Evolutionary conservation across 2,113 vertebrate species (phyloP), one percentile per base, ranked within the genome.

Genomic region (Myocastor coypus): DNA sequence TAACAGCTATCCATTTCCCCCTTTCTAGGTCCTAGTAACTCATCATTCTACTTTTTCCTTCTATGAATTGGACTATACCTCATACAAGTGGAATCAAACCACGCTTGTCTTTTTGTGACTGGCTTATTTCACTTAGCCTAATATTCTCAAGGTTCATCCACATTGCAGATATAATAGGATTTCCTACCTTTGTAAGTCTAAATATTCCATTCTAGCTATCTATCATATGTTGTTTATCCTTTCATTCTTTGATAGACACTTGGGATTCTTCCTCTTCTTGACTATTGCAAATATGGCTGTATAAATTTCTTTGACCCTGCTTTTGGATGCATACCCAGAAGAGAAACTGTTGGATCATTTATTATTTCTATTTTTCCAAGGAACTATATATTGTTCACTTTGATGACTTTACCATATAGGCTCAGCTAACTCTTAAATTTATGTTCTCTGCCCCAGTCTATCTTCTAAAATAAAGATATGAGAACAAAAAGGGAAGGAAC

Each of bases 401-500:
- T 57, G 28, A 28, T 81, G 71, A 81, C 34, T 94, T 94, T 73
- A 95, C 32, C 7, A 73, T 3, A 7, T 61, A 82, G 63, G 17
- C 71, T 52, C 52, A 75, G n/a, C n/a, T n/a, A n/a, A 92, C 34
- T 69, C 50, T 37, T 73, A 97, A 82, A 92, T 89, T 50, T 85
- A 82, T 68, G 75, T 82, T 75, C 13, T 10, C 14, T 83, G 46
- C 13, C 24, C n/a, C 8, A 86, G 57, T 68, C 19, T 92, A 42
- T 69, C 59, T 87, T 42, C 59, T 83, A 66, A 94, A 86, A 78
- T 82, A 82, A 85, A 86, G 50, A 81, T 68, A 91, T 22, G 50
- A 59, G 30, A 34, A 3, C 64, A 32, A 14, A 89, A 95, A 91
- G 20, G 40, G n/a, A n/a, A n/a, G n/a, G n/a, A n/a, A n/a, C n/a